Evolutionary conservation across 1,140 invertebrate species (phyloP).

Genomic region (Drosophila watanabei): DNA sequence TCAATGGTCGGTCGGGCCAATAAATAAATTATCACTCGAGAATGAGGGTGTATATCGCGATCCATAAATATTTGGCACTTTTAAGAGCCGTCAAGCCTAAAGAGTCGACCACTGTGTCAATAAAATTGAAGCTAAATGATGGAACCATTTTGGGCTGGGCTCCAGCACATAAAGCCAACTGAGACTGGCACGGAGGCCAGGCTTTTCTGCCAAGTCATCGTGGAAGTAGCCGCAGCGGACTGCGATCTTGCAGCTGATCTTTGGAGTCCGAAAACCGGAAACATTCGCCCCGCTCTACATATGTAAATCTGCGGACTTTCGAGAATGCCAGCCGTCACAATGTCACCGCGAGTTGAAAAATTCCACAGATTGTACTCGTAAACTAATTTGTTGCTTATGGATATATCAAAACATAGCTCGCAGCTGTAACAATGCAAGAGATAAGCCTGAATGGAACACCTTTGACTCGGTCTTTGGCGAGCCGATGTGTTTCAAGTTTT

Average conservation of each 20-base stretch:
- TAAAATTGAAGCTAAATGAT: constrained; percentile 23
- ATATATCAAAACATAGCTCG: constrained; percentile 1
- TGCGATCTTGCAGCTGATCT: constrained; percentile 24
- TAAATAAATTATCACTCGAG: constrained; percentile 44
- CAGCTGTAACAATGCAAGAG: constrained; percentile 12
- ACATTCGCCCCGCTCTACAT: constrained; percentile 22
- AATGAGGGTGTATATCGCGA: constrained; percentile 24
- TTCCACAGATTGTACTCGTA: constrained; percentile 4
- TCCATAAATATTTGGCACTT: constrained; percentile 71
- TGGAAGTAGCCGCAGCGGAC: constrained; percentile 15
- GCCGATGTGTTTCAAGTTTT: not conserved
- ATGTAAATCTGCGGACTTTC: constrained; percentile 36
- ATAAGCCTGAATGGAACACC: constrained; percentile 28
- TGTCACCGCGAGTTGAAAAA: constrained; percentile 16
- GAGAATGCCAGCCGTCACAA: constrained; percentile 26
- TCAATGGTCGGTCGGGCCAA: constrained; percentile 31
- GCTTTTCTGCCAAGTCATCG: constrained; percentile 25
- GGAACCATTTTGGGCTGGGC: constrained; percentile 35
- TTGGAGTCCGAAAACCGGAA: constrained; percentile 30
- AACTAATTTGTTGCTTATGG: constrained; percentile 11
- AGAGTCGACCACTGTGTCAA: constrained; percentile 41
- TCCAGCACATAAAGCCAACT: constrained; percentile 12
- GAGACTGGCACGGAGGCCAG: constrained; percentile 29
- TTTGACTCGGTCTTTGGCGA: constrained; percentile 13
- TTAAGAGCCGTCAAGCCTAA: constrained; percentile 31